These are phyloP conservation scores for Thamnaconus septentrionalis DNA, from an alignment of 2,113 vertebrate genomes.

Conservation along the genomic window DNA sequence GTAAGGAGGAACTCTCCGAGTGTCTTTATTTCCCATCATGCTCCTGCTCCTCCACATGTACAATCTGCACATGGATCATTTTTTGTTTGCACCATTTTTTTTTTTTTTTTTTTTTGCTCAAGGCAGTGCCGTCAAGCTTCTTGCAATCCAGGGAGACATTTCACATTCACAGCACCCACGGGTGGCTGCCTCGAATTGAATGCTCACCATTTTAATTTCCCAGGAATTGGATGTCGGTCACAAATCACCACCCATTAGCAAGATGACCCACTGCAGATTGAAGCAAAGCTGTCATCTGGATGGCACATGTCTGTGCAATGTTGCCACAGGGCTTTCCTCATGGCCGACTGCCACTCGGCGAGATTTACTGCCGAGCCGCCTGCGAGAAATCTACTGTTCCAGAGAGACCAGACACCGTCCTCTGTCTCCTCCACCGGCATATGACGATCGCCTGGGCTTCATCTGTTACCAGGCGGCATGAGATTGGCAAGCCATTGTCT, in stretches of 20 bases:
- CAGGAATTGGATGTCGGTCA: conserved; percentile 31
- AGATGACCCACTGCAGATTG: conserved; percentile 50
- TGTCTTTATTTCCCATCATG: neutral
- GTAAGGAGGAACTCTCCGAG: conserved; percentile 70
- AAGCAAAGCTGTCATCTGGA: conserved; percentile 16
- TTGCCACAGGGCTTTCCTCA: conserved; percentile 32
- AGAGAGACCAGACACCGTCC: conserved; percentile 1
- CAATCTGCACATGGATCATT: neutral
- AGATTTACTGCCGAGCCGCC: conserved; percentile 31
- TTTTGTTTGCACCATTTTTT: too few relatives aligned
- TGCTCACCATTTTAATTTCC: conserved; percentile 23
- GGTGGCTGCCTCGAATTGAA: neutral
- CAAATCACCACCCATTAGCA: conserved; percentile 45
- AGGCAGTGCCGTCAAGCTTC: neutral
- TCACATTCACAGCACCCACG: neutral
- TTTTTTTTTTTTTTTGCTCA: too few relatives aligned
- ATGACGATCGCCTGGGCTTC: conserved; percentile 19
- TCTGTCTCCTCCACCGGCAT: conserved; percentile 16
- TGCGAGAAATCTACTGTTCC: conserved; percentile 25
- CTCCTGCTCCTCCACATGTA: neutral
- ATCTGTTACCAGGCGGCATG: conserved; percentile 1
- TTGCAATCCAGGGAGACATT: neutral
- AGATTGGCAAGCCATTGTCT: neutral
- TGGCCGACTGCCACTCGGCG: conserved; percentile 38
- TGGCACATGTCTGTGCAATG: conserved; percentile 37